phyloP scores from a whole-genome alignment of 2,797 vertebrate species.

The Brachyalestes nurse region DNA sequence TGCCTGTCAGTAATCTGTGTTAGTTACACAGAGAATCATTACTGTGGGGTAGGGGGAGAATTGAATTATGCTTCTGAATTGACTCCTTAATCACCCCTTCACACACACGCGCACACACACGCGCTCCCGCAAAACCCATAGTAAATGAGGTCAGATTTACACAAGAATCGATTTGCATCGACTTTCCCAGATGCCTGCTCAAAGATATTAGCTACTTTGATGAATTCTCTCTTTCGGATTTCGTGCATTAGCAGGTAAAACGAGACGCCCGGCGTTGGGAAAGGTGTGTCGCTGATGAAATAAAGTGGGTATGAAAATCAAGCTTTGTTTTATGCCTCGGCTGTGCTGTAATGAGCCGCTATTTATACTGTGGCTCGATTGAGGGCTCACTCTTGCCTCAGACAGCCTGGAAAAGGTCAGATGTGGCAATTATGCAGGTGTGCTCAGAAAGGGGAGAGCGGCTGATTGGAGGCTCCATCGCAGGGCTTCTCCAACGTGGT shows the following conservation, averaged over 20 bases:
- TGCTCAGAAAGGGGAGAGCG: slow-evolving; percentile 72
- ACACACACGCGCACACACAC: slow-evolving; percentile 23
- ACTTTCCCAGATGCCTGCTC: slow-evolving; percentile 47
- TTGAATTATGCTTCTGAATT: slow-evolving; percentile 58
- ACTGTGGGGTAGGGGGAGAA: slow-evolving; percentile 50
- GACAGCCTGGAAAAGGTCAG: slow-evolving; percentile 82
- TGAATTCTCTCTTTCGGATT: slow-evolving; percentile 25
- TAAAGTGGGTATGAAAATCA: slow-evolving; percentile 77
- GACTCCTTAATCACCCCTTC: slow-evolving; percentile 50
- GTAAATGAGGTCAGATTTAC: slow-evolving; percentile 55
- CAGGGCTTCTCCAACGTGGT: slow-evolving; percentile 46
- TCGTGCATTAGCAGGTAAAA: slow-evolving; percentile 33
- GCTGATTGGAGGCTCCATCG: slow-evolving; percentile 48
- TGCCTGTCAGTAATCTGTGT: slow-evolving; percentile 58
- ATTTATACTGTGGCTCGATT: slow-evolving; percentile 80
- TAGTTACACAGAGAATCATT: slow-evolving; percentile 60
- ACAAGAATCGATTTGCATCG: slow-evolving; percentile 43
- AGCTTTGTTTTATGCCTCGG: slow-evolving; percentile 83
- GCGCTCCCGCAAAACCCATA: slow-evolving; percentile 40
- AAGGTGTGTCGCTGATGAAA: slow-evolving; percentile 68
- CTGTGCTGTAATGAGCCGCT: slow-evolving; percentile 81
- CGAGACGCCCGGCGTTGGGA: slow-evolving; percentile 8
- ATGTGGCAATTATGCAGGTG: slow-evolving; percentile 84
- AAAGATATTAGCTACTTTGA: slow-evolving; percentile 23
- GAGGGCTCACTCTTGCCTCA: slow-evolving; percentile 73